These are phyloP conservation scores for Coccyzus lansbergi DNA, from an alignment of 2,797 vertebrate genomes.

Conservation along the genomic window DNA sequence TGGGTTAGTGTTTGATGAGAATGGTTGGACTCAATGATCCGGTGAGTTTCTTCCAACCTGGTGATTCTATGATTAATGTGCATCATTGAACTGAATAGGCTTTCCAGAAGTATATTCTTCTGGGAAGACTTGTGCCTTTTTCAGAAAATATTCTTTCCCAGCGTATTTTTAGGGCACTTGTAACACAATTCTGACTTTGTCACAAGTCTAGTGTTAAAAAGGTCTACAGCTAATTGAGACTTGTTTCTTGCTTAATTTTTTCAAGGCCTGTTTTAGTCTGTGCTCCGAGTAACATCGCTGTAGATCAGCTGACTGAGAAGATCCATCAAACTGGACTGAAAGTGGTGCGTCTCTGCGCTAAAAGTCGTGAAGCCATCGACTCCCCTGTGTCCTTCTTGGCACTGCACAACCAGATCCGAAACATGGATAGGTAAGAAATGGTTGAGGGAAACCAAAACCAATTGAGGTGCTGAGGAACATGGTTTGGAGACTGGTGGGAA, in stretches of 20 bases:
- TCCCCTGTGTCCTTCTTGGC: slow-evolving; percentile 97
- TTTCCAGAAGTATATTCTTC: background rate
- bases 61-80: background rate
- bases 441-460: background rate
- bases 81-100: background rate
- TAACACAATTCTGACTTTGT: background rate
- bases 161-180: fast-evolving
- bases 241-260: background rate
- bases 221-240: background rate
- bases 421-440: slow-evolving; percentile 93
- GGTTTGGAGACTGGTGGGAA: no score
- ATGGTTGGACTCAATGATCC: no score
- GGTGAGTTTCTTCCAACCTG: no score
- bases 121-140: background rate
- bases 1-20: no score
- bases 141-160: background rate
- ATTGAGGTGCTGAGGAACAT: no score
- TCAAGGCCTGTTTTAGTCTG: slow-evolving; percentile 94
- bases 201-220: background rate
- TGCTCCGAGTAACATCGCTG: slow-evolving; percentile 97
- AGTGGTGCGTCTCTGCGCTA: slow-evolving; percentile 95
- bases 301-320: slow-evolving; percentile 98
- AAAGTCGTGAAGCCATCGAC: slow-evolving; percentile 97
- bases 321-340: slow-evolving; percentile 97
- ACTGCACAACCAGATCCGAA: slow-evolving; percentile 97